Evolutionary conservation across 2,888 invertebrate species (phyloP).

Genomic region (Hypolimnas misippus): DNA sequence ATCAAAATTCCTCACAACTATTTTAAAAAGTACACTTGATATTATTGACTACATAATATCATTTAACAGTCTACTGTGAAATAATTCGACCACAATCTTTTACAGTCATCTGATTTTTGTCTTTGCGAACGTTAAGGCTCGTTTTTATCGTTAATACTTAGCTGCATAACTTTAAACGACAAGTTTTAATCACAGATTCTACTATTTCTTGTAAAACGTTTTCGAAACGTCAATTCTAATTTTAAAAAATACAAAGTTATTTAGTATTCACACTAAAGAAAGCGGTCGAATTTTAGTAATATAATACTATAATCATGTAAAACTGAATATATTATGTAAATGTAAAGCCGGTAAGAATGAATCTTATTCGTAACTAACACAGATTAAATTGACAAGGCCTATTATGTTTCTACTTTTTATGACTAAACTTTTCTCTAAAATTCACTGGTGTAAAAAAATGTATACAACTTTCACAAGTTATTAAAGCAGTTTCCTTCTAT

Average conservation of each 20-base stretch:
- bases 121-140: no score
- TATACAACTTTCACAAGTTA: background rate
- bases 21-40: background rate
- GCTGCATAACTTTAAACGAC: no score
- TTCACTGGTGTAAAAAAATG: background rate
- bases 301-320: background rate
- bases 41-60: background rate
- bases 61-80: slow-evolving; percentile 3
- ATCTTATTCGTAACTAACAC: slow-evolving; percentile 27
- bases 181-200: no score
- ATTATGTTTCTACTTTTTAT: slow-evolving; percentile 9
- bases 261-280: no score
- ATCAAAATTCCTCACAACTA: background rate
- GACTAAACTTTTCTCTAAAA: background rate
- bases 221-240: no score
- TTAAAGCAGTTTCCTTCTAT: slow-evolving; percentile 5
- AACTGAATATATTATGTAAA: slow-evolving; percentile 17
- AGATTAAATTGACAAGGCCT: slow-evolving; percentile 34
- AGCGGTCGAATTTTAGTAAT: background rate
- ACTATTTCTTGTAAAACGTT: no score
- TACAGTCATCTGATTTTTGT: background rate
- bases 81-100: background rate
- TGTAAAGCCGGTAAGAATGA: slow-evolving; percentile 22
- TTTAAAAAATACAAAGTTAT: no score
- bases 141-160: no score